Evolutionary conservation across 2,113 vertebrate species (phyloP), one percentile per base, ranked within the genome.

Genomic region (Cathartes aura): DNA sequence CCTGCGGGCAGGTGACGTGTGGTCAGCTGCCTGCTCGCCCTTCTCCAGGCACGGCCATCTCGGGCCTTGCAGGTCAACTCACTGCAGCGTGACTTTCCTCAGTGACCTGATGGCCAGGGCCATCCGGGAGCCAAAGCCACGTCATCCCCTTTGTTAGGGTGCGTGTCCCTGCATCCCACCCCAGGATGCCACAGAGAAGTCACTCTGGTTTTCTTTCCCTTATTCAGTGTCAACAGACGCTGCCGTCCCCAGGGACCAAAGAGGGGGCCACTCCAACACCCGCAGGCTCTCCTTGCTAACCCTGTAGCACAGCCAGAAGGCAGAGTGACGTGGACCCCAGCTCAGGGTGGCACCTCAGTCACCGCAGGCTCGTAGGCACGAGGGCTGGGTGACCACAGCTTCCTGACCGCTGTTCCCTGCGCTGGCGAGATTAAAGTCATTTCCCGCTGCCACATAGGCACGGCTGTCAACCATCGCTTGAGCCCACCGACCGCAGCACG

Each of bases 331-430:
- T 0, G 15, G 32, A 29, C 4, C n/a, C 48, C 18, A 30, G 74
- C 60, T 48, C n/a, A 45, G 45, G 12, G 20, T 32, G 70, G 70
- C 47, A 78, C 40, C 64, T 26, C 0, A 0, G n/a, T n/a, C 74
- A 24, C 47, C 0, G 2, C 67, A 64, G 67, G 32, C 40, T 40
- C 2, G 1, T 5, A 14, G 38, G n/a, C 76, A 70, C 0, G 1
- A 40, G 22, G 32, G 75, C 38, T 59, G 43, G 48, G 83, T 3
- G 12, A 42, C 53, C 80, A 20, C 20, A 2, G 71, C 80, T 76
- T 93, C 91, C 91, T 64, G 75, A 24, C 38, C 1, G 2, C 62
- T 38, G n/a, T 0, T 6, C 66, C 66, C 70, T 67, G 79, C 2
- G 1, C 74, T 29, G 38, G 38, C 0, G 12, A 72, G 74, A 86